Evolutionary conservation across 1,140 invertebrate genomes (phyloP), one percentile per base, ranked within the genome.

Genomic region (Plectrocnemia conspersa): DNA sequence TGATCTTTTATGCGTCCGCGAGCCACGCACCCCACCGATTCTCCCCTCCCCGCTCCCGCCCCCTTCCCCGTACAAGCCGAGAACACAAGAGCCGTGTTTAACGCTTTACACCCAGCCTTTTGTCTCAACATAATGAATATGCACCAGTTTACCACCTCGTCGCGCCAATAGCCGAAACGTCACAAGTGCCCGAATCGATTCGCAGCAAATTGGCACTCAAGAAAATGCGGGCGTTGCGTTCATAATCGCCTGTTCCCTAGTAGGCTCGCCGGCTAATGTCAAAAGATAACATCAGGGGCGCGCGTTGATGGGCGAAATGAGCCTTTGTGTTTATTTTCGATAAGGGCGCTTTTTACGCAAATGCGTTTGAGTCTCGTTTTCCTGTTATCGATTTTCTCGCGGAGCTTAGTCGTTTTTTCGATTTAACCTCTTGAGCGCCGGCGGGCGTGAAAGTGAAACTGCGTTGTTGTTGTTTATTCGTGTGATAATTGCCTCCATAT

Each of bases 71-170:
- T 3, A 6, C 5, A 13, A 5, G 9, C 16, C 29, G 10, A 33
- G 13, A 33, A 41, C 40, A 56, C 54, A 55, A 54, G 54, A 45
- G 50, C 54, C 54, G 54, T 61, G 58, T 61, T 61, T 61, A 61
- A 61, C 54, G 58, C 54, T 56, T 61, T 56, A 60, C 58, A 60
- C 54, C 58, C 58, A 58, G 56, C 59, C 54, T 61, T 61, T 61
- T 61, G 59, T 61, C 55, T 57, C 55, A 23, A 57, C 55, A 61
- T 61, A 61, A 61, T 61, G 59, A 61, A 61, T 61, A 61, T 57
- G 55, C 59, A 61, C 59, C 59, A 54, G 59, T 61, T 61, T 61
- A 61, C 59, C 59, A 61, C 59, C 59, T 61, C 55, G 15, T 11
- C 33, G 6, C 15, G 18, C 13, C 35, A 15, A n/a, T 13, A 25